phyloP scores from a whole-genome alignment of 2,113 vertebrate species.

The Chaetura pelagica region DNA sequence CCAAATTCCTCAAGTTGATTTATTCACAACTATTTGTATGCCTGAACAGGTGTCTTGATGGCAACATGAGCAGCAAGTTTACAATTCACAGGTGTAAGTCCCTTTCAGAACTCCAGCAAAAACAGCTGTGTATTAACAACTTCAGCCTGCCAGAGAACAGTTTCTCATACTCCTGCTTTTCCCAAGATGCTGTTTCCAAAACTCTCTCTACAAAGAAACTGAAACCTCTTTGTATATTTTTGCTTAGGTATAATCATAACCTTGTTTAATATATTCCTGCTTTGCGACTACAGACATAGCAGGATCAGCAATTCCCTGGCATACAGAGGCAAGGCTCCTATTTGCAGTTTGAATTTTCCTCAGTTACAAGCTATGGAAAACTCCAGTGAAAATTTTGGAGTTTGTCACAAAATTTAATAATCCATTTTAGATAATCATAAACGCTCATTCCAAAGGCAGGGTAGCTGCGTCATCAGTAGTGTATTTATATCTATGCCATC shows the following conservation, averaged over 20 bases:
- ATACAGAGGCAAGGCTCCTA: neutral
- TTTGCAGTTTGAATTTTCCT: neutral
- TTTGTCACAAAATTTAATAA: neutral
- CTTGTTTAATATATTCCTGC: neutral
- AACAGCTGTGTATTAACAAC: slow-evolving; percentile 15
- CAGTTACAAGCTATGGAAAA: neutral
- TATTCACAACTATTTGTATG: slow-evolving; percentile 21
- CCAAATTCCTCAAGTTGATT: neutral
- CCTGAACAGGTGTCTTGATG: neutral
- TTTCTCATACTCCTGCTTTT: neutral
- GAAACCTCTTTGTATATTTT: neutral
- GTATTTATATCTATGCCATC: neutral
- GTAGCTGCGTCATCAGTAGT: neutral
- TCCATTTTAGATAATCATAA: neutral
- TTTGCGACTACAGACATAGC: neutral
- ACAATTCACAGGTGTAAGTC: neutral
- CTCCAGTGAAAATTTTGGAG: neutral
- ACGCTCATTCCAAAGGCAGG: neutral
- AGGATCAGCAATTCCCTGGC: neutral
- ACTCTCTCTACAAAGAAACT: neutral
- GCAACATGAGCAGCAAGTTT: neutral
- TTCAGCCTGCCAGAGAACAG: neutral
- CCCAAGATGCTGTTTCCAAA: neutral
- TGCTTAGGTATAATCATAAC: neutral
- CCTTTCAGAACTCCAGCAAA: slow-evolving; percentile 5